A percentile compares a stretch with the other conserved stretches of the same genome.
phyloP scores from a whole-genome alignment of 2,888 invertebrate genomes.

The Stramonita haemastoma region DNA sequence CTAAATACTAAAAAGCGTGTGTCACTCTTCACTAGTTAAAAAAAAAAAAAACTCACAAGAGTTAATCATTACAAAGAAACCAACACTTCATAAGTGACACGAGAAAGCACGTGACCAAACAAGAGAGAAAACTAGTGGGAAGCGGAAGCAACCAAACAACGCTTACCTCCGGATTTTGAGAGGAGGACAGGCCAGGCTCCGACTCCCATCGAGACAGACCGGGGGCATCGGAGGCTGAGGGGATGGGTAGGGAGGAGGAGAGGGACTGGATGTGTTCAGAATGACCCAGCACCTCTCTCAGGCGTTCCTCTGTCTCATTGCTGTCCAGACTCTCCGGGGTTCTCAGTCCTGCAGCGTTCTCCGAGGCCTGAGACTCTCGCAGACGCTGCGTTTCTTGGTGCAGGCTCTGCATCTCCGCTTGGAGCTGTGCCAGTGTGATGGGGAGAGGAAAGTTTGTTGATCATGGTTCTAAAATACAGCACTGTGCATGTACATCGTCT shows the following conservation, averaged over 20 bases:
- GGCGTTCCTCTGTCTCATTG: constrained; percentile 14
- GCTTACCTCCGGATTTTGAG: not conserved
- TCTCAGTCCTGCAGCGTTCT: not conserved
- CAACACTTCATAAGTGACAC: not conserved
- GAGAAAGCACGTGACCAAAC: too few species aligned
- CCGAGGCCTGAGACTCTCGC: not conserved
- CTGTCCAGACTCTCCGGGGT: constrained; percentile 36
- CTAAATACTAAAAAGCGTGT: too few species aligned
- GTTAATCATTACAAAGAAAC: not conserved
- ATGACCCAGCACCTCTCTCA: not conserved
- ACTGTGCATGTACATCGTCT: too few species aligned
- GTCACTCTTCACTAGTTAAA: too few species aligned
- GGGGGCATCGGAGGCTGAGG: constrained; percentile 43
- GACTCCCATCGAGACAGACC: constrained; percentile 50
- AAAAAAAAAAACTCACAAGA: too few species aligned
- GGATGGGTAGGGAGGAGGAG: constrained; percentile 46
- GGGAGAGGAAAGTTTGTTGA: not conserved
- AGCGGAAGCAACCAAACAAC: not conserved
- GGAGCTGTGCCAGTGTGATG: constrained; percentile 46
- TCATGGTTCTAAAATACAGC: too few species aligned
- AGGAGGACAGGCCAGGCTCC: constrained; percentile 47
- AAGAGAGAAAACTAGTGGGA: not conserved
- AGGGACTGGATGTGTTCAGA: constrained; percentile 32
- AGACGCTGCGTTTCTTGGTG: constrained; percentile 50
- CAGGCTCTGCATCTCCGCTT: constrained; percentile 54